These are phyloP conservation scores for Rhineura floridana DNA, from an alignment of 2,113 vertebrate species.

Conservation along the genomic window DNA sequence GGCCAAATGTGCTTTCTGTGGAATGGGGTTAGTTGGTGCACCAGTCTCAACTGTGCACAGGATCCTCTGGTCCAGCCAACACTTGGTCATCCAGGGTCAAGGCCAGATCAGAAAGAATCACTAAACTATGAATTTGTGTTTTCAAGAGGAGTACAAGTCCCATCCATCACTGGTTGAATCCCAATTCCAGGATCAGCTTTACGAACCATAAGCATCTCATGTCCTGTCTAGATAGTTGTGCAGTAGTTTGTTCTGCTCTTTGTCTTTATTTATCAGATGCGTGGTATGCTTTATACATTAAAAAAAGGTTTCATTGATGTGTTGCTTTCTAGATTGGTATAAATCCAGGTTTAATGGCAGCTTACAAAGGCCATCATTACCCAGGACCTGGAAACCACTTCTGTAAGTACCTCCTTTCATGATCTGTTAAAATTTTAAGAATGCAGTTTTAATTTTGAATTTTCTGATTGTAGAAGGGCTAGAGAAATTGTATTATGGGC, in stretches of 20 bases:
- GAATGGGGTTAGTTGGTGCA: too few species aligned
- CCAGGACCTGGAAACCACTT: conserved; percentile 98
- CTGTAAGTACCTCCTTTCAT: conserved; percentile 78
- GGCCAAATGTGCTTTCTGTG: too few species aligned
- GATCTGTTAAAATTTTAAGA: not conserved
- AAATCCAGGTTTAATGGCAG: conserved; percentile 97
- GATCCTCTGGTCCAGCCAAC: too few species aligned
- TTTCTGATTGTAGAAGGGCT: not conserved
- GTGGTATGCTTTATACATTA: not conserved
- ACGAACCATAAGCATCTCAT: not conserved
- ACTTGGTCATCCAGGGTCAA: too few species aligned
- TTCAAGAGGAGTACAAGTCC: too few species aligned
- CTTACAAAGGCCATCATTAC: conserved; percentile 96
- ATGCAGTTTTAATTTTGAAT: not conserved
- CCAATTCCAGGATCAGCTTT: not conserved
- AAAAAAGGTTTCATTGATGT: conserved; percentile 15
- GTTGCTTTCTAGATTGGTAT: conserved; percentile 89
- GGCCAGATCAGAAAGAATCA: too few species aligned
- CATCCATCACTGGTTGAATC: not conserved
- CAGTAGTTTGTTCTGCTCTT: not conserved
- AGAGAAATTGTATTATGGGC: not conserved
- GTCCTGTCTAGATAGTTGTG: not conserved
- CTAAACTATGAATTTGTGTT: not conserved
- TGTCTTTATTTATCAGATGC: not conserved
- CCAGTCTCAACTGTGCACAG: too few species aligned